Evolutionary conservation across 2,888 invertebrate species (phyloP), one percentile per base, ranked within the genome.

Genomic region (Drosophila prolongata): DNA sequence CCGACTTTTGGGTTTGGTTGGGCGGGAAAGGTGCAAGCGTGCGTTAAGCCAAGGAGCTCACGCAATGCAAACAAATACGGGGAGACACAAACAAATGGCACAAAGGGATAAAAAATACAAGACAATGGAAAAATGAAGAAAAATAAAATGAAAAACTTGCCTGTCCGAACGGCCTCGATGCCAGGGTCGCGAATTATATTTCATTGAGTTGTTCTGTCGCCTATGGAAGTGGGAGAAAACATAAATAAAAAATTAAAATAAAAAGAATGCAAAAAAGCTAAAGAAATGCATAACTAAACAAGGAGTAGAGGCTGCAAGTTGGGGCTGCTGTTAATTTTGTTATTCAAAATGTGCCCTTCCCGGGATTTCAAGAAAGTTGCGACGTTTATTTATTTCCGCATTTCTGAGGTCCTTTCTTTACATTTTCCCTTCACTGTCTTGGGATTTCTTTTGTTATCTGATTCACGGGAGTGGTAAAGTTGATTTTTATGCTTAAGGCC

Each of bases 341-440:
- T 91, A 91, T 91, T 90, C 90, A 90, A 91, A 90, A 90, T 84
- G 89, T 79, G 83, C 80, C 83, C 78, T 74, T 58, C 59, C 40
- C 16, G 66, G 60, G 78, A 74, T 78, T 69, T 54, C 13, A 52
- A 38, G 37, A 75, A 68, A 69, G 58, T 70, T 86, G 85, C 88
- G 90, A 90, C 89, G 90, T 90, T 91, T 91, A 91, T 91, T 91
- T 91, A 91, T 91, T 91, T 91, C 91, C 91, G 89, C 82, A 83
- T 87, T 89, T 59, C 83, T 78, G 50, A 78, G 66, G 79, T 40
- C 74, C 76, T 71, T 79, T 70, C 54, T 64, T 60, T 47, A 49
- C 77, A 64, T 81, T 81, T 77, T 79, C 49, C 54, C 46, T 55
- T 43, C 35, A 42, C 62, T 34, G 38, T 49, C 67, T 75, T 74